phyloP scores from a whole-genome alignment of 35 echinoderm and acorn worm genomes.

The Holothuria glaberrima region DNA sequence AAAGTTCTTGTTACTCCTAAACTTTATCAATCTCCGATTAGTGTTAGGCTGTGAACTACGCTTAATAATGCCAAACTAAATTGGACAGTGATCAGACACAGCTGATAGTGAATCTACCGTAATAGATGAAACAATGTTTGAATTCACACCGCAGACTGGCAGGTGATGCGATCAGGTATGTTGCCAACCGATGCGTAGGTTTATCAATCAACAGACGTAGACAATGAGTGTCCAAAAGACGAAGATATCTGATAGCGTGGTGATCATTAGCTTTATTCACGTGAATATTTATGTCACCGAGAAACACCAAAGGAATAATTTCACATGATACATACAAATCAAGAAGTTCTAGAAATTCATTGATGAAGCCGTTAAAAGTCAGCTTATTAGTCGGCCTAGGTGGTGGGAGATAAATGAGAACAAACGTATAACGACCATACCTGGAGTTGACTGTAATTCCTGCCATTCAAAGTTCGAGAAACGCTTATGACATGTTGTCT shows the following conservation, averaged over 20 bases:
- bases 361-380: neutral
- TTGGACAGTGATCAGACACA: neutral
- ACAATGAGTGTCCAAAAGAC: neutral
- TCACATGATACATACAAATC: neutral
- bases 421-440: neutral
- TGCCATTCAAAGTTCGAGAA: neutral
- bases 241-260: neutral
- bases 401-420: neutral
- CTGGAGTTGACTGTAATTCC: neutral
- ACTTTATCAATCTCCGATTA: too few relatives aligned
- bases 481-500: neutral
- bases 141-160: neutral
- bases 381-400: neutral
- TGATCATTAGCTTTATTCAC: neutral
- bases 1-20: too few relatives aligned
- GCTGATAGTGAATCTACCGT: neutral
- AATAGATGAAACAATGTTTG: neutral
- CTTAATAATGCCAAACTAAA: neutral
- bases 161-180: neutral
- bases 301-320: neutral
- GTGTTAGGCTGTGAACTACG: too few relatives aligned
- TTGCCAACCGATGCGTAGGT: neutral
- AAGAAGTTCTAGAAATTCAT: neutral
- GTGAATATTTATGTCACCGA: neutral
- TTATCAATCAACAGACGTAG: neutral